These are phyloP conservation scores for Stichodactyla helianthus DNA, from an alignment of 64 coral and sea anemone genomes.

Conservation along the genomic window DNA sequence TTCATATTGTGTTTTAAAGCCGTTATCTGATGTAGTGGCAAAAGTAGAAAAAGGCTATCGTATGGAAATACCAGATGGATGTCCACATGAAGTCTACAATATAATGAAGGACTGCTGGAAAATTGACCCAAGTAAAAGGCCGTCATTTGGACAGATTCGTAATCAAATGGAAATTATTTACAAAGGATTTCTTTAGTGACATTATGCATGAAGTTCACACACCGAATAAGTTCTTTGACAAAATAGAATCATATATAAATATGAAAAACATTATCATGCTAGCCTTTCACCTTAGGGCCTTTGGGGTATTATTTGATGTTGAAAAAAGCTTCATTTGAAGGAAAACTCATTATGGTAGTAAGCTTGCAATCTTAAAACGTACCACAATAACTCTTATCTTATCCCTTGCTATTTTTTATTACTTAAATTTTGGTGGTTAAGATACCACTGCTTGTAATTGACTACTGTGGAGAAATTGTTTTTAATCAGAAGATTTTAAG, in stretches of 20 bases:
- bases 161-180: slow-evolving; percentile 42
- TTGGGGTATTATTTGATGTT: background rate
- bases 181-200: slow-evolving; percentile 4
- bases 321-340: too few species aligned
- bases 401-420: too few species aligned
- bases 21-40: slow-evolving; percentile 62
- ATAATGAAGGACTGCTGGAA: slow-evolving; percentile 89
- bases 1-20: slow-evolving; percentile 20
- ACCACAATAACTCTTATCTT: too few species aligned
- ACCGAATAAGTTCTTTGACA: background rate
- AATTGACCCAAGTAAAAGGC: slow-evolving; percentile 51
- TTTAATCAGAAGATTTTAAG: too few species aligned
- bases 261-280: background rate
- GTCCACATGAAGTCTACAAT: slow-evolving; percentile 46
- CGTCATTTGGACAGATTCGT: slow-evolving; percentile 75
- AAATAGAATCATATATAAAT: background rate
- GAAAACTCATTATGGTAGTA: too few species aligned
- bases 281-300: background rate
- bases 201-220: background rate
- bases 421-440: too few species aligned
- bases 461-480: too few species aligned
- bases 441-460: too few species aligned
- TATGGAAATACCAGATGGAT: slow-evolving; percentile 91
- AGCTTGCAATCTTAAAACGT: too few species aligned
- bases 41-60: slow-evolving; percentile 75